Conservation (phyloP, 2,888 invertebrate genomes). For the Thera britannica region DNA sequence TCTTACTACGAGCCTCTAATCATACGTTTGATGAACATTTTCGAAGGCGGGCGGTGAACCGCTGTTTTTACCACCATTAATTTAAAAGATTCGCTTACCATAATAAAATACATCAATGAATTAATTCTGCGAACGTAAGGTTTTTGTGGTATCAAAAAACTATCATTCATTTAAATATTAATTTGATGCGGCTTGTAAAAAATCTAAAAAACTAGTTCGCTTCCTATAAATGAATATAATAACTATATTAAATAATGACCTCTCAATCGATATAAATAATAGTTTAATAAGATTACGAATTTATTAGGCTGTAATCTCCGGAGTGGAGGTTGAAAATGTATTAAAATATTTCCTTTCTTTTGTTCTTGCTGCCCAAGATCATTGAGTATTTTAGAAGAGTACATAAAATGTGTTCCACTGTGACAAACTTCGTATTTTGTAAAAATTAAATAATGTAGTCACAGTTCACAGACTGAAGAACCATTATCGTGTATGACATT, state of each 20-base stretch:
- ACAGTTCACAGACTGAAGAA: too few relatives aligned
- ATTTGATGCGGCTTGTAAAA: neutral
- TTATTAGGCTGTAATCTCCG: too few relatives aligned
- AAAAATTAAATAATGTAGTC: too few relatives aligned
- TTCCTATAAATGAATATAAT: neutral
- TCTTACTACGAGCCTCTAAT: conserved; percentile 32
- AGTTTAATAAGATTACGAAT: too few relatives aligned
- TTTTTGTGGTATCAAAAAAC: conserved; percentile 30
- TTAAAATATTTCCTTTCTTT: too few relatives aligned
- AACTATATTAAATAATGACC: neutral
- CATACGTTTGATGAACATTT: conserved; percentile 35
- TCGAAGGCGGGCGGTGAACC: conserved; percentile 27
- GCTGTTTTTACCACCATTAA: conserved; percentile 38
- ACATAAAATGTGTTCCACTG: too few relatives aligned
- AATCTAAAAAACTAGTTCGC: neutral
- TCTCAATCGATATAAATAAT: neutral
- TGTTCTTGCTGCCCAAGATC: too few relatives aligned
- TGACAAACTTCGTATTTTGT: too few relatives aligned
- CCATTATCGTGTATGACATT: too few relatives aligned
- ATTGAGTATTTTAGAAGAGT: too few relatives aligned
- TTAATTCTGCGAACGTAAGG: conserved; percentile 28
- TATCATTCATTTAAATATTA: conserved; percentile 20
- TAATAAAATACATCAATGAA: conserved; percentile 39
- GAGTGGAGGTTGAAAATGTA: too few relatives aligned
- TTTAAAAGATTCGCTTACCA: conserved; percentile 41